A percentile compares a stretch with the other conserved stretches of the same genome.
Conservation (phyloP, 2,888 invertebrate genomes). For the Prosapia bicincta region DNA sequence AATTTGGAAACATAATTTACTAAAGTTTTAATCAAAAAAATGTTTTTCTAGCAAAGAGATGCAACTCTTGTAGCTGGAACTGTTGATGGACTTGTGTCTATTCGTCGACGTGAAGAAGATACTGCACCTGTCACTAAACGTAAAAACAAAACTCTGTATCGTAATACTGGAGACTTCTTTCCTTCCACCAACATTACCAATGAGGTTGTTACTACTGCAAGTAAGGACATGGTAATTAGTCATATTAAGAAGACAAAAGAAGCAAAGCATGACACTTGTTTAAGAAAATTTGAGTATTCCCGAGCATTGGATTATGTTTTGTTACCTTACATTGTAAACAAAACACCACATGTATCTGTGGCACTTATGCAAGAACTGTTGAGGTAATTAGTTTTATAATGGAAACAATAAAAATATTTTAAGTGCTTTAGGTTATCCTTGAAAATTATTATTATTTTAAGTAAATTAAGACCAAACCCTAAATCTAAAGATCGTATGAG, state of each 20-base stretch:
- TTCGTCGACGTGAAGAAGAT: constrained; percentile 68
- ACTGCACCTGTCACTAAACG: constrained; percentile 45
- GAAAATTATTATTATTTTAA: neutral
- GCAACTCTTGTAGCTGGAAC: constrained; percentile 87
- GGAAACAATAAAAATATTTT: too few species aligned
- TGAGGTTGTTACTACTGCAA: neutral
- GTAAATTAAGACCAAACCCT: neutral
- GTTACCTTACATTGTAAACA: constrained; percentile 54
- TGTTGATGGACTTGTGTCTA: constrained; percentile 87
- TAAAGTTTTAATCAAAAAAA: too few species aligned
- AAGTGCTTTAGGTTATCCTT: neutral
- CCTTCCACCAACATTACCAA: constrained; percentile 5
- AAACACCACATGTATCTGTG: constrained; percentile 72
- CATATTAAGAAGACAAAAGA: constrained; percentile 17
- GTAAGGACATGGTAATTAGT: constrained; percentile 3
- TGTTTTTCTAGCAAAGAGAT: constrained; percentile 57
- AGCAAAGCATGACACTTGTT: constrained; percentile 62
- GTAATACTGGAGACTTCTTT: constrained; percentile 41
- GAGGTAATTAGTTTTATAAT: too few species aligned
- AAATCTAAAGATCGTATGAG: neutral
- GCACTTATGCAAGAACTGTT: constrained; percentile 82
- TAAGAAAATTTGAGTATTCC: constrained; percentile 77
- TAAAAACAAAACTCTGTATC: constrained; percentile 50
- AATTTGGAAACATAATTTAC: too few species aligned
- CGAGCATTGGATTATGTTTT: constrained; percentile 75